These are phyloP conservation scores for Amniataba percoides DNA, from an alignment of 2,797 vertebrate genomes.

Conservation along the genomic window DNA sequence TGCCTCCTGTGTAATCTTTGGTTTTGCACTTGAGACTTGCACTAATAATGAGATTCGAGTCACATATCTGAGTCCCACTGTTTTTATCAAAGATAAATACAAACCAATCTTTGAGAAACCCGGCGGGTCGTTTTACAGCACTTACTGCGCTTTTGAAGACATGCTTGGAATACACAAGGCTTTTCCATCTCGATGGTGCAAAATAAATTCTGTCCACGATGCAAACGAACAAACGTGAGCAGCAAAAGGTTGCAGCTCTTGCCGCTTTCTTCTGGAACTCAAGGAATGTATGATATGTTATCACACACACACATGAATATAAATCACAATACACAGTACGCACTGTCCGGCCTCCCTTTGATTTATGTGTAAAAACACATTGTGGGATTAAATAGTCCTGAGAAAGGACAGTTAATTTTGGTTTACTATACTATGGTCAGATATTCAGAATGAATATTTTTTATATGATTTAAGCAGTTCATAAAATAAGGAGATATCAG, in stretches of 20 bases:
- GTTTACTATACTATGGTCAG: background rate
- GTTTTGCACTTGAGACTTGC: constrained; percentile 30
- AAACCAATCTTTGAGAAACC: constrained; percentile 39
- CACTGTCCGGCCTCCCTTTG: background rate
- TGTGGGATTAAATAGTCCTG: constrained; percentile 14
- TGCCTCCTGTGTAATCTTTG: constrained; percentile 19
- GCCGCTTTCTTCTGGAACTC: background rate
- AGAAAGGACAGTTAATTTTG: constrained; percentile 2
- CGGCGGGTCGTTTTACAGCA: constrained; percentile 21
- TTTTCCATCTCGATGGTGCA: background rate
- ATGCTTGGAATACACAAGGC: constrained; percentile 32
- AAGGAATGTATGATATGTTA: background rate
- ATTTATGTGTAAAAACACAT: background rate
- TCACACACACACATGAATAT: background rate
- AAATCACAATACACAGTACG: background rate
- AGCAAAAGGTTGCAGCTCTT: constrained; percentile 2
- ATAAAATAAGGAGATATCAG: background rate
- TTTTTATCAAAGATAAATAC: constrained; percentile 51
- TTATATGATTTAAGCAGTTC: constrained; percentile 1
- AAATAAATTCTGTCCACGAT: constrained; percentile 10
- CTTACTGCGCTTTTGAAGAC: constrained; percentile 38
- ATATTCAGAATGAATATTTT: background rate
- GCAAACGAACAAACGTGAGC: background rate
- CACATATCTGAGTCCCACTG: constrained; percentile 37
- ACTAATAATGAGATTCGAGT: constrained; percentile 44